Evolutionary conservation across 2,888 invertebrate genomes (phyloP), one percentile per base, ranked within the genome.

Genomic region (Mythimna impura): DNA sequence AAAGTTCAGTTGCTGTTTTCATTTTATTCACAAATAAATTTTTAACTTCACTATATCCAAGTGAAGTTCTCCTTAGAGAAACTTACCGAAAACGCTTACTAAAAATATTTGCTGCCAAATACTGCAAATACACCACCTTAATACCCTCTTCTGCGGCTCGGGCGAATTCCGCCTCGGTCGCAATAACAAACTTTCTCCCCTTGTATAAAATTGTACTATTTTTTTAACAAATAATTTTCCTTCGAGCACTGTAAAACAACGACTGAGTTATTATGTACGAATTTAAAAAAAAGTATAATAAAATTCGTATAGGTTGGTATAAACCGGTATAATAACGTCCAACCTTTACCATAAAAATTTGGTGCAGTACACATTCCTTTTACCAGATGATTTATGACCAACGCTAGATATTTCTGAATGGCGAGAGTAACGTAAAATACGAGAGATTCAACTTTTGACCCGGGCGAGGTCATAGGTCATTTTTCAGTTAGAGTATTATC

Each of bases 351-450:
- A 25, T 63, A 60, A 64, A 65, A 66, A 64, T 68, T 68, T 68
- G 34, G 30, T 76, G 69, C 55, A 80, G 30, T 55, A 55, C 67
- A 76, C 76, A 34, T 47, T 47, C 77, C 30, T 61, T 78, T 81
- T 62, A 69, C 43, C 61, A 52, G 20, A 57, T 69, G 69, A 78
- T 81, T 78, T 81, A 81, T 76, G 70, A 69, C n/a, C 43, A 57
- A n/a, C 58, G 43, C 20, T 76, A 76, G 43, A 65, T 81, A 69
- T 69, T 81, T 47, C 60, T 52, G 61, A 81, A 69, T 76, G 25
- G 30, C 17, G 62, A 65, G 47, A 69, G 54, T 52, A 20, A 52
- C 36, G 43, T 57, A 25, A 78, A 69, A 78, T 61, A 25, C 50
- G 77, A 57, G 50, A 62, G 4, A 66, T 61, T 80, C n/a, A 20